Conservation (phyloP, 2,888 invertebrate species). For the Deilephila elpenor region DNA sequence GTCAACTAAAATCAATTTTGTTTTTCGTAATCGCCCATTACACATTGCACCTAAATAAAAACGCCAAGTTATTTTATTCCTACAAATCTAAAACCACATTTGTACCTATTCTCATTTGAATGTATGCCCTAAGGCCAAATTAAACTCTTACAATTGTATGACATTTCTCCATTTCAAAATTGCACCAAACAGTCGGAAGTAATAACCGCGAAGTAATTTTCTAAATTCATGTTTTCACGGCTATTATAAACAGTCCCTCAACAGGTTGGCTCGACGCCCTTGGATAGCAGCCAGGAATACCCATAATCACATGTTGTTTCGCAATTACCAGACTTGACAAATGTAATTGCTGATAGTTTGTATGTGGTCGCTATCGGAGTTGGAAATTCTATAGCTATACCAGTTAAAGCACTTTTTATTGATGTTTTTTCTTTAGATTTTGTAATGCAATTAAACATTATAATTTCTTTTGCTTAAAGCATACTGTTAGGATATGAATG, state of each 20-base stretch:
- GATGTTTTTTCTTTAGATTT: no score
- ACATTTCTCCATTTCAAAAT: neutral
- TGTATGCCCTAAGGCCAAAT: no score
- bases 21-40: no score
- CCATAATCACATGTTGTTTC: slow-evolving; percentile 62
- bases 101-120: no score
- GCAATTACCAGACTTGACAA: slow-evolving; percentile 59
- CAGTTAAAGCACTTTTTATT: no score
- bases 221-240: slow-evolving; percentile 18
- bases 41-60: no score
- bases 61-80: no score
- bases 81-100: no score
- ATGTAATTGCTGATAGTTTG: slow-evolving; percentile 49
- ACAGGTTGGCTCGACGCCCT: slow-evolving; percentile 69
- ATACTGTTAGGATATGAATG: no score
- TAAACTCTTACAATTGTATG: neutral
- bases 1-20: no score
- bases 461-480: no score
- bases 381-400: neutral
- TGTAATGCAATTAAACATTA: no score
- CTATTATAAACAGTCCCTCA: slow-evolving; percentile 41
- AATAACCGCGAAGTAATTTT: neutral
- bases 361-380: neutral
- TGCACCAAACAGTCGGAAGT: neutral
- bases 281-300: slow-evolving; percentile 67